A percentile compares a stretch with the other conserved stretches of the same genome.
Evolutionary conservation across 1,140 invertebrate species (phyloP).

Genomic region (Lerema accius): DNA sequence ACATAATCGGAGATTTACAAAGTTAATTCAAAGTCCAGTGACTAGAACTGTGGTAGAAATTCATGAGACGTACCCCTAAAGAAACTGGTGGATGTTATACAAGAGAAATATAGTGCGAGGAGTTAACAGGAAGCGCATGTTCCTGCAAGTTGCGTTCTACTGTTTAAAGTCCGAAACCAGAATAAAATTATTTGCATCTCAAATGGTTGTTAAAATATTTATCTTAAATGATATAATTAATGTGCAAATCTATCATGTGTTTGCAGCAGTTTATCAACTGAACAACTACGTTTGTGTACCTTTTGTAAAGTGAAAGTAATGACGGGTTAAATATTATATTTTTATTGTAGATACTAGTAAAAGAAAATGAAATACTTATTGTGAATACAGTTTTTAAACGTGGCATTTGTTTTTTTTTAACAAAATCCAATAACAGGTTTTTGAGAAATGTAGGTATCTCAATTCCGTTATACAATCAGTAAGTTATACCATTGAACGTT

Average conservation of each 20-base stretch:
- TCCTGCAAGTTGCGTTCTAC: no score
- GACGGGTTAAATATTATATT: not conserved
- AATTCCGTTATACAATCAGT: no score
- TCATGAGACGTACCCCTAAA: no score
- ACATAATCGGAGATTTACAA: not conserved
- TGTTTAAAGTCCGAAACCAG: no score
- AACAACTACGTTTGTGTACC: not conserved
- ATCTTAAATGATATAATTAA: not conserved
- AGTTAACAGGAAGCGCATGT: no score
- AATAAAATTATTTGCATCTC: not conserved
- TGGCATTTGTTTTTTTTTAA: conserved; percentile 15
- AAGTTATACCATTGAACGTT: no score
- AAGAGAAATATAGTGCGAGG: no score
- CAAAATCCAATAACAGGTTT: no score
- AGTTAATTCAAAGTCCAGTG: not conserved
- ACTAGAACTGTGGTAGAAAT: not conserved
- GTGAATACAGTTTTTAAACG: not conserved
- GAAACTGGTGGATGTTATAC: no score
- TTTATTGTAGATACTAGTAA: not conserved
- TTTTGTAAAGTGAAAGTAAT: not conserved
- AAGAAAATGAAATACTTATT: not conserved
- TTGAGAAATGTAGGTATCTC: no score
- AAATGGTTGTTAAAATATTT: not conserved
- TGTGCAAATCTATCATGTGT: not conserved
- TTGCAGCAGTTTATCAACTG: not conserved